phyloP scores from a whole-genome alignment of 2,113 vertebrate species.

The Eonycteris spelaea region DNA sequence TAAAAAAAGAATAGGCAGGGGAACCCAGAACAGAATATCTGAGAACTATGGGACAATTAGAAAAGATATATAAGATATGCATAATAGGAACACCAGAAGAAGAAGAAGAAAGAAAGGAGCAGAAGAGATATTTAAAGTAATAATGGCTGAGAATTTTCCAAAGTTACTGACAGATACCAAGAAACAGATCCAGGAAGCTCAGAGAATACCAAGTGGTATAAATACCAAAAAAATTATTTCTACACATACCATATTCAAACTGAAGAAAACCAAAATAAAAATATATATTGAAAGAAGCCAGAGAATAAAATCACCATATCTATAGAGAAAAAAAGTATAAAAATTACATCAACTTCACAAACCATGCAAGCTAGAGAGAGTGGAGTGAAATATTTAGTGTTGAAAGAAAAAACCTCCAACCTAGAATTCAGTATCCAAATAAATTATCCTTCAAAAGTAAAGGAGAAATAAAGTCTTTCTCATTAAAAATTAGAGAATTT shows the following conservation, averaged over 20 bases:
- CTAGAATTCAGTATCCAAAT: not conserved
- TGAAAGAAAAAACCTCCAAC: not conserved
- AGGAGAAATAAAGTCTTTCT: not conserved
- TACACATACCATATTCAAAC: not conserved
- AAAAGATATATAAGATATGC: not conserved
- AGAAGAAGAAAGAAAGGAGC: not conserved
- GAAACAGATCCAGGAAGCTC: not conserved
- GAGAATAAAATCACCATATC: not conserved
- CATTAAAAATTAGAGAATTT: not conserved
- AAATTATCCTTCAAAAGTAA: not conserved
- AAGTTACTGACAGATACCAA: not conserved
- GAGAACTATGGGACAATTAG: not conserved
- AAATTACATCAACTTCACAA: not conserved
- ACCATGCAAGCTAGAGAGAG: not conserved
- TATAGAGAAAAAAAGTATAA: not conserved
- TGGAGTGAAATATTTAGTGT: not conserved
- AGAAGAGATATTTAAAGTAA: not conserved
- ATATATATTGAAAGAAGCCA: not conserved
- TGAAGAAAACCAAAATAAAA: not conserved
- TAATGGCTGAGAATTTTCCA: not conserved
- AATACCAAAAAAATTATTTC: not conserved
- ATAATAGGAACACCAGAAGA: not conserved
- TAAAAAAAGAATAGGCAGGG: not conserved
- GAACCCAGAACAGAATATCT: not conserved
- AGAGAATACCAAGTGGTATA: not conserved